Evolutionary conservation across 2,113 vertebrate species (phyloP).

Genomic region (Elephantulus edwardii): DNA sequence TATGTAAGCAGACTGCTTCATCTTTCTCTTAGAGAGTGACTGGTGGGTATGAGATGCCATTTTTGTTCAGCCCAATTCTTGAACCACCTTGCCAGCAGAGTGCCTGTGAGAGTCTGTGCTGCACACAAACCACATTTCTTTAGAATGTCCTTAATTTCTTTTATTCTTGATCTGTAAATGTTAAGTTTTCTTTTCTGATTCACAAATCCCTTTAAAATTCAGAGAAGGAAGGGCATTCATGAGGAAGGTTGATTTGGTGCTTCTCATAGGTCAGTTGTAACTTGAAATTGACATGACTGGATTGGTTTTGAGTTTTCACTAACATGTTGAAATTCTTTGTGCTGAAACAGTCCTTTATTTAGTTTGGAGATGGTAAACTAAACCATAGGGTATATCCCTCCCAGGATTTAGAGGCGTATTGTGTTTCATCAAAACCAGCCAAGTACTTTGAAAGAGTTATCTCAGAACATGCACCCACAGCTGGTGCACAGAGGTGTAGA

Average conservation of each 20-base stretch:
- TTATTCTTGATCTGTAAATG: constrained; percentile 25
- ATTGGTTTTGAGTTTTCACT: not conserved
- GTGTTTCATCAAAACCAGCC: constrained; percentile 23
- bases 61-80: too few species aligned
- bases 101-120: too few species aligned
- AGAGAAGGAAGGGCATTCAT: not conserved
- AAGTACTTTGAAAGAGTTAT: constrained; percentile 11
- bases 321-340: not conserved
- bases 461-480: not conserved
- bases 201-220: not conserved
- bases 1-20: too few species aligned
- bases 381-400: not conserved
- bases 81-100: too few species aligned
- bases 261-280: too few species aligned
- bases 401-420: not conserved
- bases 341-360: not conserved
- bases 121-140: too few species aligned
- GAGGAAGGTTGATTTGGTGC: constrained; percentile 2
- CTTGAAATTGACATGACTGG: too few species aligned
- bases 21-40: too few species aligned
- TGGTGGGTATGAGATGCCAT: too few species aligned
- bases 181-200: constrained; percentile 38
- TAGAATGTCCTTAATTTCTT: constrained; percentile 8
- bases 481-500: not conserved
- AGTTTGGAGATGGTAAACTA: not conserved